These are phyloP conservation scores for Synergus gifuensis DNA, from an alignment of 2,888 invertebrate genomes.

Conservation along the genomic window DNA sequence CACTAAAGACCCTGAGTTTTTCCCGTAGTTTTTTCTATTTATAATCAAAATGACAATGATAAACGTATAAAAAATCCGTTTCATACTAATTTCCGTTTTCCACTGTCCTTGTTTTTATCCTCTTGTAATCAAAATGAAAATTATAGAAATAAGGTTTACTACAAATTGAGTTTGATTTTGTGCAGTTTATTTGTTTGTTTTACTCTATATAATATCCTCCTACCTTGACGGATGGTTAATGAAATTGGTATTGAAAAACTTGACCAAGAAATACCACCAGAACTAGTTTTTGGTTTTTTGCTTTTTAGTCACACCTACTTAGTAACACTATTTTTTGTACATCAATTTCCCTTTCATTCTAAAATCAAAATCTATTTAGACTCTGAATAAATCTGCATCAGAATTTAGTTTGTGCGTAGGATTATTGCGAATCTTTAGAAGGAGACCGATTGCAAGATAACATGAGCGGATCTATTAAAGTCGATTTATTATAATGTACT, in stretches of 20 bases:
- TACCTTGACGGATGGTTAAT: conserved; percentile 26
- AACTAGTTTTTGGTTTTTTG: conserved; percentile 11
- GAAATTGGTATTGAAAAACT: conserved; percentile 13
- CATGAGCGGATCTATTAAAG: conserved; percentile 7
- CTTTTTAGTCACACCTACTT: not conserved
- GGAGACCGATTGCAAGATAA: conserved; percentile 4
- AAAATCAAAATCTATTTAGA: not conserved
- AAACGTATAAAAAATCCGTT: not conserved
- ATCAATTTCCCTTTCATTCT: conserved; percentile 12
- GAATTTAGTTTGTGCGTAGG: not conserved
- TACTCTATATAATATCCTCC: not conserved
- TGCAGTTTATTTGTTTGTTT: not conserved
- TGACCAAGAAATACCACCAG: conserved; percentile 14
- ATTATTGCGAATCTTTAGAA: not conserved
- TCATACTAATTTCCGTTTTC: not conserved
- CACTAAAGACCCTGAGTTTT: not conserved
- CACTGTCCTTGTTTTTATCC: not conserved
- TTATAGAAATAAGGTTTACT: not conserved
- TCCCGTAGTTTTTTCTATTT: not conserved
- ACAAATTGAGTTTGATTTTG: not conserved
- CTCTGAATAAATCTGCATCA: not conserved
- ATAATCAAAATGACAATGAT: not conserved
- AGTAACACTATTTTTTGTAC: not conserved
- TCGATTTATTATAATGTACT: not conserved
- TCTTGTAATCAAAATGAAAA: not conserved